These are phyloP conservation scores for Ahaetulla prasina DNA, from an alignment of 2,113 vertebrate genomes.

Conservation along the genomic window DNA sequence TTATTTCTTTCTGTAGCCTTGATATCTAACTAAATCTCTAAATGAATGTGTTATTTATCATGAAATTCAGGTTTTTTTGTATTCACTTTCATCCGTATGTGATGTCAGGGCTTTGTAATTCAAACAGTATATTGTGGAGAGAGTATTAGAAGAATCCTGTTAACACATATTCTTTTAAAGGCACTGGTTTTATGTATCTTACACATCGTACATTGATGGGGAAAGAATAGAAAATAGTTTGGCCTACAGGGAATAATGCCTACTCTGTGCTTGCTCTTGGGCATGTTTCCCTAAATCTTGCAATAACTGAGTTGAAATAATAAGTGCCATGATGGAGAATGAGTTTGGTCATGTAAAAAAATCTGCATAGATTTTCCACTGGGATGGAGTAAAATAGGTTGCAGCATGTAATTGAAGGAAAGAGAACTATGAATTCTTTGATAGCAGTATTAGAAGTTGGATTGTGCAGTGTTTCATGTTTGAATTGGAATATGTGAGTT, in stretches of 20 bases:
- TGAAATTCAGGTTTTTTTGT: neutral
- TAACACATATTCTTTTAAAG: neutral
- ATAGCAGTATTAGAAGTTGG: neutral
- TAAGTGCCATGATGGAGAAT: fast-evolving
- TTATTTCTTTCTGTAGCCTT: neutral
- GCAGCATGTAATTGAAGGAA: fast-evolving
- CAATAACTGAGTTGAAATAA: neutral
- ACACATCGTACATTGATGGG: neutral
- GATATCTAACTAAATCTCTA: neutral
- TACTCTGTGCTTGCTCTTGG: fast-evolving
- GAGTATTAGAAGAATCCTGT: neutral
- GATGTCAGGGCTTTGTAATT: neutral
- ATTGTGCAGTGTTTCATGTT: neutral
- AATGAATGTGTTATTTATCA: neutral
- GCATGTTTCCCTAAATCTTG: fast-evolving
- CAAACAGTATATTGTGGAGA: neutral
- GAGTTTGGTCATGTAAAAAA: neutral
- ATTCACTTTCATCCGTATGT: neutral
- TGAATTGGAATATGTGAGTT: neutral
- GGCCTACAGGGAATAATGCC: neutral
- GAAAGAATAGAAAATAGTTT: neutral
- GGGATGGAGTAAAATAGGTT: neutral
- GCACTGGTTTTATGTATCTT: neutral
- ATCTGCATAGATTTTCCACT: neutral
- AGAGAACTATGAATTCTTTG: neutral